These are phyloP conservation scores for Pionites leucogaster DNA, from an alignment of 2,113 vertebrate genomes.

Conservation along the genomic window DNA sequence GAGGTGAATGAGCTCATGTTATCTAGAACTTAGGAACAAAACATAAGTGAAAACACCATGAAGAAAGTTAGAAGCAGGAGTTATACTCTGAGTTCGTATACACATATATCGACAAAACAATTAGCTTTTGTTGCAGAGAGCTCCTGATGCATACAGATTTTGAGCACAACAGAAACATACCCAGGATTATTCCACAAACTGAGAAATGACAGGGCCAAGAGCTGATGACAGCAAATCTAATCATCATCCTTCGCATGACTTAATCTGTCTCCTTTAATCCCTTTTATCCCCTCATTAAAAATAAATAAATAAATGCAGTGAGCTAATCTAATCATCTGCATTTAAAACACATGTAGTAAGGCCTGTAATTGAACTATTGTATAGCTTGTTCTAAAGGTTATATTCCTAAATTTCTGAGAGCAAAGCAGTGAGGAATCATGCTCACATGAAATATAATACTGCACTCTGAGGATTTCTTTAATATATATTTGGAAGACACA, in stretches of 20 bases:
- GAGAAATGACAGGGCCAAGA: neutral
- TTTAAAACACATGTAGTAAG: slow-evolving; percentile 11
- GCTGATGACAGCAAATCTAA: neutral
- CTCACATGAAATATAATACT: neutral
- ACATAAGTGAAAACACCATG: neutral
- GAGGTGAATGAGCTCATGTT: slow-evolving; percentile 52
- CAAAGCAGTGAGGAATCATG: slow-evolving; percentile 1
- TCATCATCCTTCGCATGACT: neutral
- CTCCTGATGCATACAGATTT: neutral
- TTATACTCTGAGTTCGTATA: neutral
- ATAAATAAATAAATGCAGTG: neutral
- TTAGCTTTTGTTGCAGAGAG: neutral
- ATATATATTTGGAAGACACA: neutral
- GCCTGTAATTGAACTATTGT: neutral
- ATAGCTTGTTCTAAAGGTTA: neutral
- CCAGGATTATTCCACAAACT: neutral
- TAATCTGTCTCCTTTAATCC: neutral
- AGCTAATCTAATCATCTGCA: neutral
- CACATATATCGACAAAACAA: neutral
- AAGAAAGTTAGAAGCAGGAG: neutral
- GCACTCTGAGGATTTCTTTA: neutral
- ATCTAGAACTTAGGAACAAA: slow-evolving; percentile 66
- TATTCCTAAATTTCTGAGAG: neutral
- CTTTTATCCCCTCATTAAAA: neutral
- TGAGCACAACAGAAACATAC: neutral